Conservation (phyloP, 2,888 invertebrate species). For the Hemicrepidius hirtus region DNA sequence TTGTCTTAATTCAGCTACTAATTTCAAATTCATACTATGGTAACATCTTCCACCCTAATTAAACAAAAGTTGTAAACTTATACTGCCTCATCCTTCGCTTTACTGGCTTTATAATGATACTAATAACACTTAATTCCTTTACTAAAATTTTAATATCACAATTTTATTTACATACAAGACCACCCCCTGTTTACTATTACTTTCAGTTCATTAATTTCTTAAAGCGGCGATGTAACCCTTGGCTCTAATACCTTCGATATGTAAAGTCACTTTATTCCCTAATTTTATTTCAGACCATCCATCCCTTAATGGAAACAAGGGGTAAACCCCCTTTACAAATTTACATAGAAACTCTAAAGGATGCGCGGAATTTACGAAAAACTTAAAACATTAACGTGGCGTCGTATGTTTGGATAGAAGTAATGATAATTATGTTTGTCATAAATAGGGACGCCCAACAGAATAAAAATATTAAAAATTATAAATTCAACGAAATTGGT, state of each 20-base stretch:
- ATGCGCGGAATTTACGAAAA: too few relatives aligned
- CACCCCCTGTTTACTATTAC: neutral
- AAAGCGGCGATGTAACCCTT: neutral
- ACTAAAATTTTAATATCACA: slow-evolving; percentile 14
- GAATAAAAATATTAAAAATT: too few relatives aligned
- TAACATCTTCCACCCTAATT: slow-evolving; percentile 19
- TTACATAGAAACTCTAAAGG: too few relatives aligned
- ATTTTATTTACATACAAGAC: neutral
- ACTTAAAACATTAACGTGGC: too few relatives aligned
- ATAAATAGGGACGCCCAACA: too few relatives aligned
- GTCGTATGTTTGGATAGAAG: too few relatives aligned
- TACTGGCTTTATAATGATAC: slow-evolving; percentile 3
- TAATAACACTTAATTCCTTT: slow-evolving; percentile 18
- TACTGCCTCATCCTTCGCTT: slow-evolving; percentile 8
- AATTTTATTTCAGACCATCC: slow-evolving; percentile 1
- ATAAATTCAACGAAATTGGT: too few relatives aligned
- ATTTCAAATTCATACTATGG: slow-evolving; percentile 14
- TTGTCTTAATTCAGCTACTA: neutral
- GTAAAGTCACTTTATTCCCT: neutral
- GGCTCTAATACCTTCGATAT: neutral
- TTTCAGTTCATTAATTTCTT: slow-evolving; percentile 21
- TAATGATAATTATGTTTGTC: too few relatives aligned
- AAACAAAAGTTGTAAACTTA: slow-evolving; percentile 16
- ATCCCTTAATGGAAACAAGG: too few relatives aligned
- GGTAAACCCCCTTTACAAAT: too few relatives aligned